Evolutionary conservation across 2,888 invertebrate genomes (phyloP).

Genomic region (Graphium colonna): DNA sequence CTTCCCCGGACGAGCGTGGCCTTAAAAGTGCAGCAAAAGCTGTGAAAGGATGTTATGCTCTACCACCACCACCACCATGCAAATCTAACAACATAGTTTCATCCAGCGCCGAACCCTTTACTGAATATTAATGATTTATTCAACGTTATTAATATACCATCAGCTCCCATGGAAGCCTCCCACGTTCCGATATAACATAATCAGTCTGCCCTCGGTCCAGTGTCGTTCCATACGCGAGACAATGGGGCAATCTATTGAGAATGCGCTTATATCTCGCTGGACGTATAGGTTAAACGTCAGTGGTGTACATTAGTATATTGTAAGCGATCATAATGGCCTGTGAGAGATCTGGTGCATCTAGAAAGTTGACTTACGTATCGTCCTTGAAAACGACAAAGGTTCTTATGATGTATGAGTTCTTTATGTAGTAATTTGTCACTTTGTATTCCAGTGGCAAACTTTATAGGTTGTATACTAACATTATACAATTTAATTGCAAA

Average conservation of each 20-base stretch:
- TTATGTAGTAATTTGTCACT: no score
- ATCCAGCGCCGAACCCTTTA: slow-evolving; percentile 29
- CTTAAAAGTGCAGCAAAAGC: no score
- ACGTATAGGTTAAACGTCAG: slow-evolving; percentile 26
- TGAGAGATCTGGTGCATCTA: slow-evolving; percentile 20
- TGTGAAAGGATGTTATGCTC: no score
- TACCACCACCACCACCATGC: no score
- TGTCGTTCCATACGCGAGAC: slow-evolving; percentile 36
- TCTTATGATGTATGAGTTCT: no score
- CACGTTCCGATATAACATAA: slow-evolving; percentile 40
- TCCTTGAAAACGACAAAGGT: background rate
- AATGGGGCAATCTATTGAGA: slow-evolving; percentile 51
- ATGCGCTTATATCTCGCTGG: slow-evolving; percentile 41
- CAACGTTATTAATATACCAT: slow-evolving; percentile 42
- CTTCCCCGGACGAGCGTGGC: no score
- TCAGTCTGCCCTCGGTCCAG: slow-evolving; percentile 35
- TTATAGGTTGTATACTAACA: no score
- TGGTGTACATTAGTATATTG: slow-evolving; percentile 26
- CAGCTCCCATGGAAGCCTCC: slow-evolving; percentile 33
- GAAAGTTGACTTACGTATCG: slow-evolving; percentile 11
- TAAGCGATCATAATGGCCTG: slow-evolving; percentile 19
- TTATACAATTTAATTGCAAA: no score
- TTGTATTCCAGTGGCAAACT: no score
- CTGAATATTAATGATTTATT: slow-evolving; percentile 45
- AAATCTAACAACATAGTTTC: background rate